Evolutionary conservation across 2,888 invertebrate genomes (phyloP).

Genomic region (Perizoma affinitatum): DNA sequence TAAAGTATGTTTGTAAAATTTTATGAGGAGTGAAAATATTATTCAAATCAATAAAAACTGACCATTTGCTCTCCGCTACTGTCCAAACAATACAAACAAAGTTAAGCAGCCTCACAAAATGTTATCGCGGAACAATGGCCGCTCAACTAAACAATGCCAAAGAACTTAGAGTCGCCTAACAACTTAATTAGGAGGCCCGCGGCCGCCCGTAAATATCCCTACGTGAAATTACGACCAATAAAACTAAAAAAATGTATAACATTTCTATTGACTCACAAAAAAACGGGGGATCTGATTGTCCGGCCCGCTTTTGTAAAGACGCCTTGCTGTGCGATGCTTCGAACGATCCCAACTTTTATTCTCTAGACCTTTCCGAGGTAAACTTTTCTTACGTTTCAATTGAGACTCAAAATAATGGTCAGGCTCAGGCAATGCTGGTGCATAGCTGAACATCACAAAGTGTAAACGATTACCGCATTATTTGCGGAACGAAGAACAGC

Average conservation of each 20-base stretch:
- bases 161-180: conserved; percentile 73
- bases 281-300: conserved; percentile 75
- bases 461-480: conserved; percentile 52
- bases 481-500: conserved; percentile 55
- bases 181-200: conserved; percentile 82
- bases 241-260: conserved; percentile 82
- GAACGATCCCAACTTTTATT: conserved; percentile 51
- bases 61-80: conserved; percentile 62
- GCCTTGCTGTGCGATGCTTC: conserved; percentile 67
- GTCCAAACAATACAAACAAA: conserved; percentile 69
- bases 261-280: conserved; percentile 82
- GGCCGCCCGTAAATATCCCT: conserved; percentile 81
- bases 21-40: conserved; percentile 26
- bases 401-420: conserved; percentile 37
- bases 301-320: conserved; percentile 75
- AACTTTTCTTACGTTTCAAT: conserved; percentile 40
- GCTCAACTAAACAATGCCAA: conserved; percentile 75
- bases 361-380: conserved; percentile 37
- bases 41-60: conserved; percentile 38
- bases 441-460: conserved; percentile 44
- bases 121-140: conserved; percentile 71
- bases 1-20: background rate
- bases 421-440: conserved; percentile 49
- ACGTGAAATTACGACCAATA: conserved; percentile 83
- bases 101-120: conserved; percentile 59